phyloP scores from a whole-genome alignment of 2,797 vertebrate genomes.

The Siniperca scherzeri region DNA sequence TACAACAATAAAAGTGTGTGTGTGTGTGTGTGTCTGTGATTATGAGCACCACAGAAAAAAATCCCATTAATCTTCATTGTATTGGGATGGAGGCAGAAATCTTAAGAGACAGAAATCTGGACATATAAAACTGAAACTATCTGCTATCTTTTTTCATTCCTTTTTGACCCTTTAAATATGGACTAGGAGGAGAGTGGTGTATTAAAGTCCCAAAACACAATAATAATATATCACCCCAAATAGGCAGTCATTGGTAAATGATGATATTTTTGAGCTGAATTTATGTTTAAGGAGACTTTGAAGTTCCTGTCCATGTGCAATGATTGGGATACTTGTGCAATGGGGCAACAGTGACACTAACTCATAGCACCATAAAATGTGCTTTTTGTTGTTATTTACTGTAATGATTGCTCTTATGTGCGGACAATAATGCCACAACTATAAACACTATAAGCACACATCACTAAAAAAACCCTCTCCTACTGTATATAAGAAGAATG shows the following conservation, averaged over 20 bases:
- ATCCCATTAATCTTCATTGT: too few relatives aligned
- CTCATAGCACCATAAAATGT: background rate
- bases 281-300: background rate
- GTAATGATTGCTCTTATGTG: background rate
- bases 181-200: background rate
- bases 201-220: background rate
- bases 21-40: too few relatives aligned
- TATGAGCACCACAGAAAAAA: too few relatives aligned
- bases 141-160: too few relatives aligned
- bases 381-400: background rate
- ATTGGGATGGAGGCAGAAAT: too few relatives aligned
- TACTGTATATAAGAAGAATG: background rate
- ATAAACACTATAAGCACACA: too few relatives aligned
- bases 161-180: background rate
- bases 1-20: too few relatives aligned
- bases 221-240: background rate
- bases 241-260: background rate
- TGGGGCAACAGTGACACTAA: background rate
- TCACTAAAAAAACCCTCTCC: background rate
- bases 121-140: too few relatives aligned
- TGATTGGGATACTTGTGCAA: background rate
- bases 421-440: background rate
- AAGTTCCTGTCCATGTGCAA: background rate
- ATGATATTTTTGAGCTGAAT: background rate
- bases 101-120: too few relatives aligned